A percentile compares a stretch with the other conserved stretches of the same genome.
phyloP scores from a whole-genome alignment of 1,140 invertebrate species.

The Plutomurus gul region DNA sequence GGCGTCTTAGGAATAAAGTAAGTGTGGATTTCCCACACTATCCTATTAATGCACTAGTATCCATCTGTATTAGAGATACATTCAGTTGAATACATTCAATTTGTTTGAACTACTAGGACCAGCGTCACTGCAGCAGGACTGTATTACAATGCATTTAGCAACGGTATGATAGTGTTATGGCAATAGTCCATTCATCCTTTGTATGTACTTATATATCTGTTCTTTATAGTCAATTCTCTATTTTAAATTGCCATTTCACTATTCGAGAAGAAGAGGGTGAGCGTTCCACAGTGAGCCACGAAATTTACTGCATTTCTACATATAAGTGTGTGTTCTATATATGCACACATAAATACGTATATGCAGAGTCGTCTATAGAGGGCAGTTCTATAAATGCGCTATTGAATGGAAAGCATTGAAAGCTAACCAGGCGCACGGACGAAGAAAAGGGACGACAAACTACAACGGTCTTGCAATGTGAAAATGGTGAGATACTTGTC shows the following conservation, averaged over 20 bases:
- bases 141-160: no score
- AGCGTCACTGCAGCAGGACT: no score
- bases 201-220: background rate
- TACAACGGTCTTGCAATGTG: conserved; percentile 1
- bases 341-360: background rate
- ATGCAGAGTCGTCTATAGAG: background rate
- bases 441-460: background rate
- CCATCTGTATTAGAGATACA: no score
- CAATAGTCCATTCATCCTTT: background rate
- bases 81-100: no score
- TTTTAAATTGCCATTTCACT: background rate
- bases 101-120: no score
- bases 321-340: background rate
- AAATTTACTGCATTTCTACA: background rate
- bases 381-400: background rate
- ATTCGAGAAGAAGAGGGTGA: background rate
- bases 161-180: background rate
- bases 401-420: conserved; percentile 16
- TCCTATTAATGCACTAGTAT: no score
- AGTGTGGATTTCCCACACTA: no score
- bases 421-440: conserved; percentile 17
- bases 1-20: no score
- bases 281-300: background rate
- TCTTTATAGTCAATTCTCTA: background rate
- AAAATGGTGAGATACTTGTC: conserved; percentile 25